These are phyloP conservation scores for Troides oblongomaculatus DNA, from an alignment of 2,888 invertebrate genomes.

Conservation along the genomic window DNA sequence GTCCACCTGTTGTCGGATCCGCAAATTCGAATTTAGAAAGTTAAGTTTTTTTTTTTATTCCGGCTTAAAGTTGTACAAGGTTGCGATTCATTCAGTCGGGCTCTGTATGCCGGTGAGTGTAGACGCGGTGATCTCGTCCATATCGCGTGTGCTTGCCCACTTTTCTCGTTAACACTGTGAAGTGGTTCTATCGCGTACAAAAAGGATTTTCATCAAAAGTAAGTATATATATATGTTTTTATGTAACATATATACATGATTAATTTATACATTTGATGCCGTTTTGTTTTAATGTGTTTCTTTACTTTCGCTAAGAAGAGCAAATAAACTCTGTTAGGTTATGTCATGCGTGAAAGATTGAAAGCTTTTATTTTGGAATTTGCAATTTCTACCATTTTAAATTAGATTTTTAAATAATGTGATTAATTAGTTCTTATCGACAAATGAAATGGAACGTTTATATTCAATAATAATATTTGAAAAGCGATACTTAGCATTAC, in stretches of 20 bases:
- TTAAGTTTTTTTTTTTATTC: constrained; percentile 64
- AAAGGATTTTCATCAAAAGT: constrained; percentile 41
- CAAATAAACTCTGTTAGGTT: constrained; percentile 14
- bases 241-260: background rate
- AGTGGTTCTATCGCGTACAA: constrained; percentile 34
- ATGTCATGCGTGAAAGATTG: constrained; percentile 5
- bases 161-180: constrained; percentile 40
- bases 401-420: background rate
- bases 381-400: constrained; percentile 4
- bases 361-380: background rate
- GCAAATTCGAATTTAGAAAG: constrained; percentile 74
- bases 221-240: constrained; percentile 33
- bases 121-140: constrained; percentile 45
- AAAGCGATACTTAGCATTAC: no score
- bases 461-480: no score
- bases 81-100: constrained; percentile 60
- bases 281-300: background rate
- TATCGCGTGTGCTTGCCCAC: constrained; percentile 34
- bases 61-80: constrained; percentile 60
- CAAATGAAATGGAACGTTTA: background rate
- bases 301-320: background rate
- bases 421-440: background rate
- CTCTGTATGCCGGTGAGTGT: constrained; percentile 55
- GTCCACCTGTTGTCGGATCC: constrained; percentile 47
- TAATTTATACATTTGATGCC: background rate